Conservation (phyloP, 2,113 vertebrate genomes). For the Protobothrops mucrosquamatus region DNA sequence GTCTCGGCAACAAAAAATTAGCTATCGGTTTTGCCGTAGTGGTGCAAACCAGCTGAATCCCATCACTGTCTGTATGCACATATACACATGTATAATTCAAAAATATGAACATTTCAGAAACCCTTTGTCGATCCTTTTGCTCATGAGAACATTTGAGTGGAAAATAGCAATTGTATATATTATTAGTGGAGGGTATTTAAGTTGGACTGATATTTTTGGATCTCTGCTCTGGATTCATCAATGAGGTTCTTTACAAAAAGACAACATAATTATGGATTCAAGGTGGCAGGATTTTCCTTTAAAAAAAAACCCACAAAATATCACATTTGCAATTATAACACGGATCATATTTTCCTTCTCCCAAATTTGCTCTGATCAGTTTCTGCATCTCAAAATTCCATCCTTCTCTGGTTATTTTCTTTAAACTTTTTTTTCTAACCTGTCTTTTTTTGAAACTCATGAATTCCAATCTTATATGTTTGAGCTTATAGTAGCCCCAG, state of each 20-base stretch:
- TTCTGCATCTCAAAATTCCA: not conserved
- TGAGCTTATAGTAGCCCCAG: not conserved
- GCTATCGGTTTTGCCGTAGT: no score
- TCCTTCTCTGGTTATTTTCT: not conserved
- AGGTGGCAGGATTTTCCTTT: no score
- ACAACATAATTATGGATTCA: not conserved
- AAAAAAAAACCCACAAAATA: not conserved
- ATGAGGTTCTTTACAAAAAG: not conserved
- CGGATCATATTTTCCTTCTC: not conserved
- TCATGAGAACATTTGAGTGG: not conserved
- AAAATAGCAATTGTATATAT: not conserved
- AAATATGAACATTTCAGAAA: not conserved
- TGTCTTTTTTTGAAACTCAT: not conserved
- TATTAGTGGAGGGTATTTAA: not conserved
- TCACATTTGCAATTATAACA: not conserved
- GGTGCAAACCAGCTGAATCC: no score
- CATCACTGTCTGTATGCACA: not conserved
- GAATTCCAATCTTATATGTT: not conserved
- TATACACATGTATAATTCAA: not conserved
- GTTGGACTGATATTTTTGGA: not conserved
- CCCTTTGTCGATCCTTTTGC: not conserved
- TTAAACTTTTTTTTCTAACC: not conserved
- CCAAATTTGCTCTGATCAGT: not conserved
- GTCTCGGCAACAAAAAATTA: no score
- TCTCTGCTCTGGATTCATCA: not conserved